Conservation (phyloP, 2,888 invertebrate species). For the Hydraecia micacea region DNA sequence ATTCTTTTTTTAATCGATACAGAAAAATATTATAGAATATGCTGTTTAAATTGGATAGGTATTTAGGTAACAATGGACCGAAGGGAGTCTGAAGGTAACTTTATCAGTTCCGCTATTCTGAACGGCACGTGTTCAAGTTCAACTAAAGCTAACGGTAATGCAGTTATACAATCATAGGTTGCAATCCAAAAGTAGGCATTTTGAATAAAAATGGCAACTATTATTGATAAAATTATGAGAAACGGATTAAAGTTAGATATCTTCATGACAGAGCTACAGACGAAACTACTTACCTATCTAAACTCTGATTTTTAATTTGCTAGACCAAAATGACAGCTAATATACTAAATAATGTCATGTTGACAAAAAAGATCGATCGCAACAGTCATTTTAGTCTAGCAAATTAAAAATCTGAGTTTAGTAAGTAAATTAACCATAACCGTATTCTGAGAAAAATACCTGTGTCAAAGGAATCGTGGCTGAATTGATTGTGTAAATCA, state of each 20-base stretch:
- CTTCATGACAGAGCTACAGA: background rate
- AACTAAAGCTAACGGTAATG: slow-evolving; percentile 35
- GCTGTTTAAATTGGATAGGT: background rate
- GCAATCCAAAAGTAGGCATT: slow-evolving; percentile 9
- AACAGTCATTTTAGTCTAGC: background rate
- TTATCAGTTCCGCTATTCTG: slow-evolving; percentile 19
- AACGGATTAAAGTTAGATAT: background rate
- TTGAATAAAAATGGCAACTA: background rate
- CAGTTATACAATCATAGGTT: slow-evolving; percentile 4
- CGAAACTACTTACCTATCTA: background rate
- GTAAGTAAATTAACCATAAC: background rate
- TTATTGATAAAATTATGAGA: background rate
- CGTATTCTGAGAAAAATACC: slow-evolving; percentile 32
- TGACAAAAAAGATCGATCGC: background rate
- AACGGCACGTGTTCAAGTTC: slow-evolving; percentile 10
- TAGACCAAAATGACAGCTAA: background rate
- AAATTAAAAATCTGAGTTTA: background rate
- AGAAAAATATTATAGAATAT: background rate
- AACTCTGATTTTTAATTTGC: too few relatives aligned
- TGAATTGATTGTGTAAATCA: slow-evolving; percentile 33
- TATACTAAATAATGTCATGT: background rate
- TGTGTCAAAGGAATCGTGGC: slow-evolving; percentile 20
- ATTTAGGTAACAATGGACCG: background rate
- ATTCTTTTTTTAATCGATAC: background rate
- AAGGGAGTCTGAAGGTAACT: slow-evolving; percentile 14